Conservation (phyloP, 2,797 vertebrate genomes). For the Myotis pilosus region DNA sequence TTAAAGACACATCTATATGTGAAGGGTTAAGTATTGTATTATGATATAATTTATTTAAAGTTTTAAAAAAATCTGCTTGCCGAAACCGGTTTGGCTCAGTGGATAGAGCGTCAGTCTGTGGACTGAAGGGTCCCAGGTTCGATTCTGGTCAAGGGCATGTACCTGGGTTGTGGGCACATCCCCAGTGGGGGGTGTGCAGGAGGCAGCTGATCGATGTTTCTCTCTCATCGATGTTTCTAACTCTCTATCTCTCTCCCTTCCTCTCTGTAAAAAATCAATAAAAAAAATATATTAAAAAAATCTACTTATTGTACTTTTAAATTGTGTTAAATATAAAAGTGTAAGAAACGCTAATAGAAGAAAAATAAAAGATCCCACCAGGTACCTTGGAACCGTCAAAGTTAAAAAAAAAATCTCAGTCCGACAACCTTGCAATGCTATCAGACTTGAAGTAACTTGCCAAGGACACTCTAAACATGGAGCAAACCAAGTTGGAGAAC, state of each 20-base stretch:
- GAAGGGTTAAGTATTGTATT: neutral
- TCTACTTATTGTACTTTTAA: neutral
- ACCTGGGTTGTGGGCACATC: too few relatives aligned
- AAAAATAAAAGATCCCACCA: constrained; percentile 3
- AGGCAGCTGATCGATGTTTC: too few relatives aligned
- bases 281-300: too few relatives aligned
- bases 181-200: too few relatives aligned
- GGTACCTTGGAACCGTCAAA: neutral
- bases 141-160: too few relatives aligned
- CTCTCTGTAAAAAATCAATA: too few relatives aligned
- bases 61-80: neutral
- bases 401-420: neutral
- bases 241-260: too few relatives aligned
- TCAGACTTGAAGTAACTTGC: neutral
- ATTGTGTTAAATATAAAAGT: neutral
- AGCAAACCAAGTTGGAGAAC: neutral
- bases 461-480: neutral
- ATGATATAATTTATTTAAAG: neutral
- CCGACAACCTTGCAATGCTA: neutral
- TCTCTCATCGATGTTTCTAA: too few relatives aligned
- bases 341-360: neutral
- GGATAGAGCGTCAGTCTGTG: too few relatives aligned
- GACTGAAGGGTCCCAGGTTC: too few relatives aligned
- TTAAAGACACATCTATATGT: neutral
- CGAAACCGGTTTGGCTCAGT: too few relatives aligned